phyloP scores from a whole-genome alignment of 2,113 vertebrate genomes.

The Petromus typicus region DNA sequence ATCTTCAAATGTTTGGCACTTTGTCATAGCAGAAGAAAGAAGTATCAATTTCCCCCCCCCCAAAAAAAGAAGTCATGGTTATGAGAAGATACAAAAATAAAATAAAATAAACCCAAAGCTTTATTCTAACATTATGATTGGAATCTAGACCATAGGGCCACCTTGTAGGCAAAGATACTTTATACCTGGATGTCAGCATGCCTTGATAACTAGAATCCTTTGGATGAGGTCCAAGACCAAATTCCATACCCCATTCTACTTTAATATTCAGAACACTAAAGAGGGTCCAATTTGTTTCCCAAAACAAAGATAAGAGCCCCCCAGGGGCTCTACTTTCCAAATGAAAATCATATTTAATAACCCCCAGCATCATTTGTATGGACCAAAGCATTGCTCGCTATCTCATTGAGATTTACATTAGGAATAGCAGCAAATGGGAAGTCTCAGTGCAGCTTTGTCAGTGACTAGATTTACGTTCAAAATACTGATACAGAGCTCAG shows the following conservation, averaged over 20 bases:
- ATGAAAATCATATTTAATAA: slow-evolving; percentile 76
- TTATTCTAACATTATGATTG: slow-evolving; percentile 29
- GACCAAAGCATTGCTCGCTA: slow-evolving; percentile 61
- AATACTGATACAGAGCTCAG: slow-evolving; percentile 2
- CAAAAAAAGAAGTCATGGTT: neutral
- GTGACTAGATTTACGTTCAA: slow-evolving; percentile 30
- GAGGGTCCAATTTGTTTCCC: slow-evolving; percentile 73
- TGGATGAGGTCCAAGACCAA: slow-evolving; percentile 72
- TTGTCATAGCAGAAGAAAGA: slow-evolving; percentile 57
- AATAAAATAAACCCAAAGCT: neutral
- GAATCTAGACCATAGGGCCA: slow-evolving; percentile 28
- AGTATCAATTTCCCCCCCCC: neutral
- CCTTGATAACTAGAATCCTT: slow-evolving; percentile 70
- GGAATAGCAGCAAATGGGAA: slow-evolving; percentile 43
- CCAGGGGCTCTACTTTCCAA: slow-evolving; percentile 74
- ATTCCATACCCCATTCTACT: slow-evolving; percentile 71
- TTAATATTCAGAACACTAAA: slow-evolving; percentile 74
- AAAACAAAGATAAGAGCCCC: slow-evolving; percentile 78
- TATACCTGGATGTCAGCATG: slow-evolving; percentile 60
- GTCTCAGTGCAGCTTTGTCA: slow-evolving; percentile 21
- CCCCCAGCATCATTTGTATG: slow-evolving; percentile 53
- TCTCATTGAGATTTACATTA: slow-evolving; percentile 65
- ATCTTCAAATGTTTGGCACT: slow-evolving; percentile 31
- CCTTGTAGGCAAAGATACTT: slow-evolving; percentile 68
- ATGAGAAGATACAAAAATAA: slow-evolving; percentile 53